Base-by-base conservation (phyloP, 2,113 vertebrate species). In the Anguilla japonica region DNA sequence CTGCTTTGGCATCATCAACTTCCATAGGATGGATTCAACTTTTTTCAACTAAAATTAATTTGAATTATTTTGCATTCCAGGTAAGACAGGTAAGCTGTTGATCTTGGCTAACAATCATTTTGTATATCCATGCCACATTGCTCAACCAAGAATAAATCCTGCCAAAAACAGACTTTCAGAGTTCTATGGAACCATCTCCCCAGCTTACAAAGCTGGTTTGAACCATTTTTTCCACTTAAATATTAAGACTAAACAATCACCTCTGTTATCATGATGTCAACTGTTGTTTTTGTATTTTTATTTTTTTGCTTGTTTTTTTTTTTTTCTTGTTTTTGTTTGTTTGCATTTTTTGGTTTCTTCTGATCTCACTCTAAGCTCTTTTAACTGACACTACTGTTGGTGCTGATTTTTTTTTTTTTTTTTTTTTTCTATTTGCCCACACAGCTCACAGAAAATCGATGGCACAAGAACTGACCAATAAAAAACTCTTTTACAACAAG, bases 401-500 rank as follows among this genome's bases (percentile, higher is more conserved):
- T 95, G 94, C 94, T 93, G 93, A 94, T 53, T 63, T 53, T 84
- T 84, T 84, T 84, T 34, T 71, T n/a, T 41, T 83, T 5, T 46
- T 86, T 91, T 88, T 89, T 94, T 93, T 94, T 94, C 90, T 95
- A 94, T 91, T 95, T 93, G 91, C 93, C 94, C 94, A 95, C 95
- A 95, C 93, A 95, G 91, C 96, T 92, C 95, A 96, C 93, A 95
- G 91, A 96, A 96, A 96, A 95, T 95, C 93, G 94, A 96, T 95
- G 93, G 95, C 95, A 96, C 96, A 94, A 95, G 91, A 95, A 96
- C 93, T 94, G 95, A 96, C 95, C 95, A 95, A 94, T 96, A 96
- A 96, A 94, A 96, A 96, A 96, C 93, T 96, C 93, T 96, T 89
- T 96, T 95, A 95, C 94, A 95, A 96, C 95, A 96, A 95, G 94